Base-by-base conservation (phyloP, 2,888 invertebrate genomes). In the Malthinus flaveolus region DNA sequence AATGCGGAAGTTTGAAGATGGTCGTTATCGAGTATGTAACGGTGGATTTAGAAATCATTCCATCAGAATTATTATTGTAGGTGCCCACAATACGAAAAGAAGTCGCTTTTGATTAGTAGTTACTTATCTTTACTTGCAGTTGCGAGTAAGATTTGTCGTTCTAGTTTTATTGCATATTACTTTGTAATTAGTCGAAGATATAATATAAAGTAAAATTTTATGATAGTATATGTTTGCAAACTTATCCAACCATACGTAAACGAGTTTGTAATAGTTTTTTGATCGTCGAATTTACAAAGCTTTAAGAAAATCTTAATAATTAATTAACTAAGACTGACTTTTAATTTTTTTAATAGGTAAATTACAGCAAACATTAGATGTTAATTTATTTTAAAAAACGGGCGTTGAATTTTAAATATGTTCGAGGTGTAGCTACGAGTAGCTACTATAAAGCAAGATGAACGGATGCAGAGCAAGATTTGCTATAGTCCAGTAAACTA, bases 401-500 rank as follows among this genome's bases (percentile, higher is more conserved):
- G 23, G 23, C 5, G 23, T 23, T 23, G 23, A 23, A 23, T 23
- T 23, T 23, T 23, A 23, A 23, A 23, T 23, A 23, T 23, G 5
- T 23, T 23, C 23, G 23, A 23, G 23, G 23, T 23, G 23, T 23
- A 5, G n/a, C n/a, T n/a, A n/a, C n/a, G n/a, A n/a, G n/a, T n/a
- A n/a, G n/a, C n/a, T 23, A 23, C 5, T 5, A 23, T 3, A 5
- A 23, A 5, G 23, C 23, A 42, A 42, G 39, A 42, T 42, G 15
- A 42, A 42, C 39, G 63, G 55, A 63, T 63, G 58, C 54, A 52
- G 57, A 52, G 44, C 32, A 44, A 65, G 63, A 65, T 61, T 65
- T 53, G 63, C 61, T 55, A 60, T 61, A 65, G 57, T 57, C 60
- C 63, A 61, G 65, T 63, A 63, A 61, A 50, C 52, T 52, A 47